phyloP scores from a whole-genome alignment of 1,140 invertebrate species.

The Saxidomus purpurata region DNA sequence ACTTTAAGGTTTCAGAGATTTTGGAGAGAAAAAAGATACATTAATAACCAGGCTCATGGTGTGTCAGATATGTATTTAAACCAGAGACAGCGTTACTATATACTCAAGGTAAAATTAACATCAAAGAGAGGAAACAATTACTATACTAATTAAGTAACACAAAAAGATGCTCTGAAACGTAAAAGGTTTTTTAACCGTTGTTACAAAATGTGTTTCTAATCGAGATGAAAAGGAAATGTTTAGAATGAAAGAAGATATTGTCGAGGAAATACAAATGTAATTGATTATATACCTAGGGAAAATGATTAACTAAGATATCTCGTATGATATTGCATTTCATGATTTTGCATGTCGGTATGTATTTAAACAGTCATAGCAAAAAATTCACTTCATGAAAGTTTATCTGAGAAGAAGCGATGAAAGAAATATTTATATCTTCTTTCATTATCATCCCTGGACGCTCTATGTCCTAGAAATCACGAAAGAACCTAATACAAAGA shows the following conservation, averaged over 20 bases:
- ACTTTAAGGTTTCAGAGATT: background rate
- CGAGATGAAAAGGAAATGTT: no score
- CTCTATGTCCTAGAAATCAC: background rate
- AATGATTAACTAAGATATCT: no score
- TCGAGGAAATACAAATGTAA: no score
- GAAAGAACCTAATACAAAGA: background rate
- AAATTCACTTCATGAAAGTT: no score
- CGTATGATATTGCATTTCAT: no score
- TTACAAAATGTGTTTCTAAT: no score
- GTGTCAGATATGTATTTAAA: background rate
- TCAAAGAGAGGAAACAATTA: background rate
- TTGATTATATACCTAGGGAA: no score
- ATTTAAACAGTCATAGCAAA: no score
- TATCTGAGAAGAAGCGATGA: background rate
- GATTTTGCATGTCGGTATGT: no score
- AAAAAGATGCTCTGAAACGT: no score
- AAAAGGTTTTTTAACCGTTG: no score
- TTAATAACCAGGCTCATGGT: background rate
- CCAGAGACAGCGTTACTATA: background rate
- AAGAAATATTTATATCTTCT: background rate
- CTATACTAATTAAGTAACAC: background rate
- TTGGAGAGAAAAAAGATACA: background rate
- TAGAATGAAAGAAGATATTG: no score
- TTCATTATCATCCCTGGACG: background rate
- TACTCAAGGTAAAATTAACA: background rate